Evolutionary conservation across 2,888 invertebrate species (phyloP), one percentile per base, ranked within the genome.

Genomic region (Capitulum mitella): DNA sequence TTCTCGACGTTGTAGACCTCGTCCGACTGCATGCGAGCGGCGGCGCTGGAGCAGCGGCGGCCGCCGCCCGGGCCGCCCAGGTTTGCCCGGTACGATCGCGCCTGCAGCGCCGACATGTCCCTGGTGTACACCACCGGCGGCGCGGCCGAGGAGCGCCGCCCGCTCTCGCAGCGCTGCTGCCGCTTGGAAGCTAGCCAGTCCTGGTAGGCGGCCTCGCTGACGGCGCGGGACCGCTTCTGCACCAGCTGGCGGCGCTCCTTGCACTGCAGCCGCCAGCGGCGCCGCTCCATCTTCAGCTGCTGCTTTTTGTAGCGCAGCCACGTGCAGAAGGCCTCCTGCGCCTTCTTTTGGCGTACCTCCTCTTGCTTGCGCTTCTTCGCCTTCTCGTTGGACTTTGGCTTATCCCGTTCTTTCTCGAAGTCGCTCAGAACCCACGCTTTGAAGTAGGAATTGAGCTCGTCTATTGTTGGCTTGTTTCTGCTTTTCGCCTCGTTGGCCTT

Each of bases 171-270:
- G 70, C 22, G 26, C 26, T 40, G 70, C 6, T 19, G 26, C 37
- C 70, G 37, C 40, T 70, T 70, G 37, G 19, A 34, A 8, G 26
- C 37, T 26, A 70, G 40, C 70, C 70, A 70, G 26, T 37, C 3
- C 26, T 40, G 6, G 40, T 70, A 70, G 70, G 70, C 70, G 8
- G 37, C 37, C 70, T 70, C 70, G 26, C 70, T 70, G 29, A 14
- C 70, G 26, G 70, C 70, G 37, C 70, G 37, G 0, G 70, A 70
- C 26, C 70, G 70, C 26, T 70, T 70, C 40, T 29, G 40, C 40
- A 70, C 70, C 70, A 70, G 70, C 70, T 70, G 70, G 37, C 70
- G 70, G 22, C 70, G 70, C 40, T 70, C 70, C 40, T 70, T 70
- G 14, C 29, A 16, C 70, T 40, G 70, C 37, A 70, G 70, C 40